Base-by-base conservation (phyloP, 2,797 vertebrate species). In the Sebastes taczanowskii region DNA sequence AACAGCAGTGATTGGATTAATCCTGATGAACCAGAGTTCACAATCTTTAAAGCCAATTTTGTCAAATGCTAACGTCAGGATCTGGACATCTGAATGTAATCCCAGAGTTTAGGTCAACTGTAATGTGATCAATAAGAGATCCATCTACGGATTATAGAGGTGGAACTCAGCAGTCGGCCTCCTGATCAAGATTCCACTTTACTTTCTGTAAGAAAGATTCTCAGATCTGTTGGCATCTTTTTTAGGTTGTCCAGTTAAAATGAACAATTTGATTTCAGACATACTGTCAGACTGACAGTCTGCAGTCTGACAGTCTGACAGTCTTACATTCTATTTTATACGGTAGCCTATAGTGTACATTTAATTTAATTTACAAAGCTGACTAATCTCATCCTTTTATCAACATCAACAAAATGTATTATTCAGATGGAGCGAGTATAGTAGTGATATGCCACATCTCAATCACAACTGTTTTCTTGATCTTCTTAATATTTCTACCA, bases 1-100 rank as follows among this genome's bases (percentile, higher is more conserved):
- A 46, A 22, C 18, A 58, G 27, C 60, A 10, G 3, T 58, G 74
- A 82, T 58, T 63, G 75, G 81, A 83, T 83, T 32, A 83, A 56
- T 18, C 34, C 35, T 3, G 11, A 30, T 30, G 58, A 58, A 13
- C 62, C 23, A 8, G 1, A 42, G 42, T 61, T 58, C 34, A 32
- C 73, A 66, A 38, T 34, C 34, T 66, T 66, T 16, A 64, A 55
- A 68, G 9, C 6, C 4, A 27, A 20, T 56, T 32, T 8, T 46
- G 20, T 25, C 22, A 16, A 69, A 35, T 35, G n/a, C 61, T 2
- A 35, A 42, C 3, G 10, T 62, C 62, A 55, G 7, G 64, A 62
- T 13, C 55, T 55, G 7, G 25, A 80, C 56, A 23, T 62, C 10
- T 34, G 30, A 18, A 25, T 34, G 35, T 38, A 22, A 52, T 34